Percentiles rank a stretch among this genome's conserved stretches.
Conservation (phyloP, 30 jellyfish, hydroid and myxozoan species). For the Chrysaora quinquecirrha region DNA sequence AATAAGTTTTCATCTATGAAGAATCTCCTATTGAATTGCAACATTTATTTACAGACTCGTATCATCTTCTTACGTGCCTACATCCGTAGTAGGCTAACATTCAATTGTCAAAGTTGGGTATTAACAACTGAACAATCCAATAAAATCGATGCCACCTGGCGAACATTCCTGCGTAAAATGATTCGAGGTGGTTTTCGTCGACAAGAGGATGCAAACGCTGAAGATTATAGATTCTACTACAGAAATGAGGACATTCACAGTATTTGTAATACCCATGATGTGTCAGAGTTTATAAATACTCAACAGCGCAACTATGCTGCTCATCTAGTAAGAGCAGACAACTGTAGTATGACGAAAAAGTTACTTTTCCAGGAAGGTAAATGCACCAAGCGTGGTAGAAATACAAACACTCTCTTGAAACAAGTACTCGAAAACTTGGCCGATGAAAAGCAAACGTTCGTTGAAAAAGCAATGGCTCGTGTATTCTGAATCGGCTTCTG, state of each 20-base stretch:
- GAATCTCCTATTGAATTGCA: not conserved
- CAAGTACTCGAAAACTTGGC: not conserved
- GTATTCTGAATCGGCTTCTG: slow-evolving; percentile 17
- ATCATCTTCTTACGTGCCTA: slow-evolving; percentile 3
- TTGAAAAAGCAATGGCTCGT: not conserved
- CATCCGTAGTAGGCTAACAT: not conserved
- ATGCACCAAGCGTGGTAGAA: slow-evolving; percentile 11
- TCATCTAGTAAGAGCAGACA: not conserved
- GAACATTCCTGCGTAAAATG: slow-evolving; percentile 12
- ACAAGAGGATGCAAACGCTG: not conserved
- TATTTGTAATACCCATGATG: not conserved
- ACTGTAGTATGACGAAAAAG: slow-evolving; percentile 1
- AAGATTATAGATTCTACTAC: not conserved
- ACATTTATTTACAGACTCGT: not conserved
- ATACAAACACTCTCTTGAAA: not conserved
- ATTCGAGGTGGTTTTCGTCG: slow-evolving; percentile 1
- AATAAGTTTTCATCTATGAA: not conserved
- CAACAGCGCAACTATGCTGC: slow-evolving; percentile 18
- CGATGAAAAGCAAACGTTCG: not conserved
- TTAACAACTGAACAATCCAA: not conserved
- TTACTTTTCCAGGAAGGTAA: not conserved
- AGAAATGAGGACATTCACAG: not conserved
- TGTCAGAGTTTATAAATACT: not conserved
- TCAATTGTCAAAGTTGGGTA: slow-evolving; percentile 17
- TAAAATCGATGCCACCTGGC: slow-evolving; percentile 7